Conservation (phyloP, 2,797 vertebrate genomes). For the Acanthurus tractus region DNA sequence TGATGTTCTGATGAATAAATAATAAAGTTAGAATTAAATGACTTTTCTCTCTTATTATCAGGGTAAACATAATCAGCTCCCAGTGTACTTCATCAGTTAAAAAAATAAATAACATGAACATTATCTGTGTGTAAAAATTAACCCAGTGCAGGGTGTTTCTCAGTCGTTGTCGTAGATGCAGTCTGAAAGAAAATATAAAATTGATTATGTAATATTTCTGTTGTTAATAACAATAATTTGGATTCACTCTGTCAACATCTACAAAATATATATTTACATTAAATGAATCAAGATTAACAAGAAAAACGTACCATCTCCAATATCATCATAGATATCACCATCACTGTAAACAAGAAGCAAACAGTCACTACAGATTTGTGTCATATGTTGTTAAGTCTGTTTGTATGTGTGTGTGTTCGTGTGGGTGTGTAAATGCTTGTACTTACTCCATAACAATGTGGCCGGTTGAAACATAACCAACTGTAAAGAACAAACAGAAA, state of each 20-base stretch:
- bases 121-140: constrained; percentile 30
- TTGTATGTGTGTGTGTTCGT: neutral
- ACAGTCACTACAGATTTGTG: constrained; percentile 3
- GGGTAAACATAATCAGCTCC: constrained; percentile 9
- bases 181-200: constrained; percentile 80
- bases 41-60: constrained; percentile 15
- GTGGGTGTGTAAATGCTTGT: constrained; percentile 28
- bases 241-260: neutral
- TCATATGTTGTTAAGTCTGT: neutral
- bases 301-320: constrained; percentile 90
- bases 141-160: constrained; percentile 33
- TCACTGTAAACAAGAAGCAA: constrained; percentile 82
- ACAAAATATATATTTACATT: neutral
- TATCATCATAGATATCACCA: constrained; percentile 94
- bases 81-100: constrained; percentile 11
- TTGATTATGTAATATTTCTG: neutral
- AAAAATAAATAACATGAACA: constrained; percentile 72
- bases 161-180: constrained; percentile 94
- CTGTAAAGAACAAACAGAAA: constrained; percentile 79
- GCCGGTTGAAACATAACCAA: constrained; percentile 90
- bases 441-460: constrained; percentile 90
- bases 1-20: constrained; percentile 25
- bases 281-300: neutral
- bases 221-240: neutral
- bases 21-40: constrained; percentile 3